Base-by-base conservation (phyloP, 2,888 invertebrate species). In the Ectropis crepuscularia region DNA sequence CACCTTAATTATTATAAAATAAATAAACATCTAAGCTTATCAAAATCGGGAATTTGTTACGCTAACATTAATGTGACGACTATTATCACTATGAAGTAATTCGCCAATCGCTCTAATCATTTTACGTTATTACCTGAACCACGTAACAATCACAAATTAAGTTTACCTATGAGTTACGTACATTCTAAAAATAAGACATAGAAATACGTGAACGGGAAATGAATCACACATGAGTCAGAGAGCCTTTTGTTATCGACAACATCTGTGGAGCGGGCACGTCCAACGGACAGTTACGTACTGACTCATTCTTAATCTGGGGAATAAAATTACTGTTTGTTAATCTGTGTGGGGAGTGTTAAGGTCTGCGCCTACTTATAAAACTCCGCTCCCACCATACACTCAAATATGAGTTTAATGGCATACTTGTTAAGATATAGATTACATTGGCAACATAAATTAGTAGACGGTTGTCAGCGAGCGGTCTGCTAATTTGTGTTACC, bases 201-300 rank as follows among this genome's bases (percentile, higher is more conserved):
- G 73, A 47, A 51, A 78, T 81, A 81, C 80, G 81, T 80, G 82
- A 81, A 80, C 82, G 78, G 84, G 79, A 85, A 81, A 75, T 88
- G 88, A 90, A 83, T 90, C 84, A 88, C 74, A 72, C 68, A 74
- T 90, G 89, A 88, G 81, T 90, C 87, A 89, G 78, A 89, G 78
- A 67, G 72, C 67, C 66, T 58, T 74, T 67, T 76, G 81, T 81
- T 88, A 88, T 89, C 88, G 76, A 74, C 72, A 83, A 82, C 83
- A 89, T 85, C 87, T 84, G 80, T 65, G 69, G 69, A 76, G 63
- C 64, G 59, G 72, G 78, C 83, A 85, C 86, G 85, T 83, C 82
- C 70, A 45, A 45, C 51, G 77, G 74, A 78, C 80, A 80, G 81
- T 83, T 80, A 80, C 60, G 39, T 57, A 64, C 46, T 60, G 46